Percentiles rank a stretch among this genome's conserved stretches.
These are phyloP conservation scores for Trissonchulus latispiculum DNA, from an alignment of 2,888 invertebrate species.

Conservation along the genomic window DNA sequence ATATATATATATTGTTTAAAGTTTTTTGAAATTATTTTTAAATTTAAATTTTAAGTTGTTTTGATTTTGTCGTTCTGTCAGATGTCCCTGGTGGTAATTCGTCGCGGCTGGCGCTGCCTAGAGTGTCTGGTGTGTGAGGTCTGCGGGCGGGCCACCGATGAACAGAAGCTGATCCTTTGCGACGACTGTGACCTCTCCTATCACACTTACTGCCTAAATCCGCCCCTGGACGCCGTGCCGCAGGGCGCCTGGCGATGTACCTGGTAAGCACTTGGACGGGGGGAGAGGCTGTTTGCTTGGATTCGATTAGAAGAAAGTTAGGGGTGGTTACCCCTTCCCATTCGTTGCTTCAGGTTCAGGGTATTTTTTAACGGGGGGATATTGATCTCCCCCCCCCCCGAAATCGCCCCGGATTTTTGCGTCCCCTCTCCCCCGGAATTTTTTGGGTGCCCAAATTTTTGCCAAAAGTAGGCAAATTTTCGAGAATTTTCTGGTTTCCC, in stretches of 20 bases:
- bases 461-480: too few species aligned
- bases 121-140: constrained; percentile 99
- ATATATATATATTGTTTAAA: too few species aligned
- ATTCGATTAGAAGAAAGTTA: neutral
- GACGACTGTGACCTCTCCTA: constrained; percentile 99
- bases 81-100: constrained; percentile 79
- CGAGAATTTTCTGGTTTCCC: too few species aligned
- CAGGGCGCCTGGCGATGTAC: constrained; percentile 95
- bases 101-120: constrained; percentile 91
- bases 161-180: constrained; percentile 81
- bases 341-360: too few species aligned
- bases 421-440: too few species aligned
- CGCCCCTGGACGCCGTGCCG: constrained; percentile 83
- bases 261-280: constrained; percentile 58
- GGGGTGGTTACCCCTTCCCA: too few species aligned
- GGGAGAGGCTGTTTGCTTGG: neutral
- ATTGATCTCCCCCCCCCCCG: too few species aligned
- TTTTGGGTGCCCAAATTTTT: too few species aligned
- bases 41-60: too few species aligned
- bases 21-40: too few species aligned
- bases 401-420: too few species aligned
- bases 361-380: constrained; percentile 20
- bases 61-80: constrained; percentile 42
- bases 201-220: constrained; percentile 97
- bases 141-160: constrained; percentile 91